Base-by-base conservation (phyloP, 2,888 invertebrate species). In the Myathropa florea region DNA sequence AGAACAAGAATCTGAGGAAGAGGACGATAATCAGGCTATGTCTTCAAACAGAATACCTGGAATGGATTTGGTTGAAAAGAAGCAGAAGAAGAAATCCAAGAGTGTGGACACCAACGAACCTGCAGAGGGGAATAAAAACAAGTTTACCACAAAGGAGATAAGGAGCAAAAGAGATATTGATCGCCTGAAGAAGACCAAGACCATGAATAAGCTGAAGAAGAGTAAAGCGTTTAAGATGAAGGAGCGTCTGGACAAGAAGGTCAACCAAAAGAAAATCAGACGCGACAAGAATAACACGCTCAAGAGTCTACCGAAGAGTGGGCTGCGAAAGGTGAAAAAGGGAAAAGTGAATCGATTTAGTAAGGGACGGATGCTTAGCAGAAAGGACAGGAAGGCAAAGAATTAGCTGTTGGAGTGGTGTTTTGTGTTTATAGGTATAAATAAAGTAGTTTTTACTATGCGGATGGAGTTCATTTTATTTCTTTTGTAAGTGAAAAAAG, bases 171-270 rank as follows among this genome's bases (percentile, higher is more conserved):
- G 95, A 91, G 95, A 96, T 89, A 92, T 97, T 1, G 96, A 96
- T 89, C 95, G 93, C 89, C 93, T 95, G 84, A 93, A 96, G 9
- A 96, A 96, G 89, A 95, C 95, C 88, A 95, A 96, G 91, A 96
- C 96, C 0, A 94, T 95, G 0, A 95, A 95, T 89, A 95, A 95
- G 90, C 94, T 97, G 18, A 95, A 96, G 90, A 96, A 96, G 88
- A 97, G 96, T 90, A 96, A 96, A 94, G 94, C 95, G 0, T 97
- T 96, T 90, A 95, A 96, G 93, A 94, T 94, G 92, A 96, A 97
- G 90, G 95, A 95, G 89, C 95, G 95, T 91, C 90, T 96, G 28
- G 96, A 96, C 83, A 94, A 94, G 88, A 93, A 94, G 67, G 95
- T 95, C 88, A 96, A 96, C 90, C 95, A 94, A 89, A 96, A 96